Base-by-base conservation (phyloP, 2,888 invertebrate genomes). In the Folsomia manolachei region DNA sequence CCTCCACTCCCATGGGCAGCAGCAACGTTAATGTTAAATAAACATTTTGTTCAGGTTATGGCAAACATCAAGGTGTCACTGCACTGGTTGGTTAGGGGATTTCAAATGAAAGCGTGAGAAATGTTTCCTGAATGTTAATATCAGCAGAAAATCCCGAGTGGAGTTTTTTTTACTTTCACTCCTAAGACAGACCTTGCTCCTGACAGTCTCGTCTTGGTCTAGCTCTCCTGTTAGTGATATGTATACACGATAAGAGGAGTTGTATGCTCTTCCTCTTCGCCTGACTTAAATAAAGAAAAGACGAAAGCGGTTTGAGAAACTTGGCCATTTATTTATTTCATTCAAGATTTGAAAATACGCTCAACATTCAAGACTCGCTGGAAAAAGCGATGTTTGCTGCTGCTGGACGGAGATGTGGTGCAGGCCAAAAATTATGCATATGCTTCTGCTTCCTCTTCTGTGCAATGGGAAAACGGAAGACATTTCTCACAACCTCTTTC, bases 401-500 rank as follows among this genome's bases (percentile, higher is more conserved):
- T 7, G 7, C 18, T 7, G 7, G 18, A 19, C 21, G 19, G 19
- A 56, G 18, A 56, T 39, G 56, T n/a, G n/a, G n/a, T n/a, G n/a
- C n/a, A n/a, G n/a, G n/a, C n/a, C 56, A 56, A 56, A 56, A 56
- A n/a, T 7, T 18, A n/a, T 63, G 27, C 26, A 26, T 63, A n/a
- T n/a, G n/a, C n/a, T 19, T 23, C 24, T 27, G 23, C 63, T 27
- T 25, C 18, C 1, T 27, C 63, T 63, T 27, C 9, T 14, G 27
- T n/a, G 27, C 2, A 25, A 24, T 14, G 62, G 62, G 24, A 62
- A 9, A 62, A 53, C 62, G 72, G 72, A 72, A 72, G 70, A 65
- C 72, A 72, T 72, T 72, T 63, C 65, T 72, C 70, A 72, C 61
- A 14, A 4, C 7, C 56, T 51, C 24, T 65, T 62, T 64, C 39